Evolutionary conservation across 2,888 invertebrate species (phyloP).

Genomic region (Silvanus unidentatus): DNA sequence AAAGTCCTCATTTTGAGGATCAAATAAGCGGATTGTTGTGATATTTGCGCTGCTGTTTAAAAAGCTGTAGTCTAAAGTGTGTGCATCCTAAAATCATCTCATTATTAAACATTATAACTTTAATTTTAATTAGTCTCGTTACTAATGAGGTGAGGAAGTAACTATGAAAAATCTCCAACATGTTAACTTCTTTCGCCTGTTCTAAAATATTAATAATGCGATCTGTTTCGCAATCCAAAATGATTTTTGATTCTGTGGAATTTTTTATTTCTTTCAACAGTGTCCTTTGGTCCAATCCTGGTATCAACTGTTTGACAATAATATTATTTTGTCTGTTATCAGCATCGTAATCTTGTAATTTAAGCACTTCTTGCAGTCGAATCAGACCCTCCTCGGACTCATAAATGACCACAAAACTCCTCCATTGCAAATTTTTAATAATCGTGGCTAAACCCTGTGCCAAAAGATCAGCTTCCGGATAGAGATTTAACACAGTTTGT

Average conservation of each 20-base stretch:
- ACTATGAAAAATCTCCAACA: slow-evolving; percentile 65
- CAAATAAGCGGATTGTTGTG: slow-evolving; percentile 61
- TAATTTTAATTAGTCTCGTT: slow-evolving; percentile 24
- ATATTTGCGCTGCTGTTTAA: slow-evolving; percentile 63
- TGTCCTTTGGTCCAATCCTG: slow-evolving; percentile 49
- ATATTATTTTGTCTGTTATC: slow-evolving; percentile 24
- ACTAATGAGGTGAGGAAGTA: slow-evolving; percentile 60
- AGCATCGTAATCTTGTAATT: slow-evolving; percentile 39
- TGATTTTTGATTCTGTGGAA: slow-evolving; percentile 64
- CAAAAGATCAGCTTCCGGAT: slow-evolving; percentile 49
- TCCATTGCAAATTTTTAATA: slow-evolving; percentile 67
- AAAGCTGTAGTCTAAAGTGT: slow-evolving; percentile 55
- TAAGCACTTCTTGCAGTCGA: slow-evolving; percentile 72
- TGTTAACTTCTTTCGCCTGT: slow-evolving; percentile 76
- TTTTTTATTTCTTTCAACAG: slow-evolving; percentile 70
- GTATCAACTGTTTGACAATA: slow-evolving; percentile 27
- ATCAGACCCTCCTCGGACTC: slow-evolving; percentile 70
- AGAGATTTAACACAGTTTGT: slow-evolving; percentile 43
- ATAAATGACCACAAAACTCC: slow-evolving; percentile 70
- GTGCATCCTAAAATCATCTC: slow-evolving; percentile 51
- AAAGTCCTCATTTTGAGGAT: slow-evolving; percentile 51
- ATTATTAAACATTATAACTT: too few relatives aligned
- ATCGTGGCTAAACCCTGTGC: slow-evolving; percentile 62
- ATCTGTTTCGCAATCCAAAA: slow-evolving; percentile 68
- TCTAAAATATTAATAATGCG: slow-evolving; percentile 51